phyloP scores from a whole-genome alignment of 2,888 invertebrate species.

The Tineola bisselliella region DNA sequence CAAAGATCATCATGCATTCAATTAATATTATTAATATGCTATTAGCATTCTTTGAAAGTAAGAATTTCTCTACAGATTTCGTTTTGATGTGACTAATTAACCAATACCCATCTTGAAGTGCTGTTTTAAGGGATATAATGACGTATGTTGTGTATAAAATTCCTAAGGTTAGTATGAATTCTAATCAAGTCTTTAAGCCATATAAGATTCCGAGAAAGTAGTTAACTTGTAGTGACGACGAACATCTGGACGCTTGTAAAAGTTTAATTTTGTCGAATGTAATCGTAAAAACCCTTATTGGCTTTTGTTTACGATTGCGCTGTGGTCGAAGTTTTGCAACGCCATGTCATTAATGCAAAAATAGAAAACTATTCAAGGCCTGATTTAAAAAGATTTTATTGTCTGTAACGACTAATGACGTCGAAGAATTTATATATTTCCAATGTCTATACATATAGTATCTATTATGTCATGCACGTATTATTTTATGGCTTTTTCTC shows the following conservation, averaged over 20 bases:
- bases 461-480: no score
- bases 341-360: constrained; percentile 25
- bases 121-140: not conserved
- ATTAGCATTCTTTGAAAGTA: no score
- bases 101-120: no score
- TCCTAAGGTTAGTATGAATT: not conserved
- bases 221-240: constrained; percentile 26
- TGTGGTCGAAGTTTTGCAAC: constrained; percentile 35
- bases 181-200: constrained; percentile 3
- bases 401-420: not conserved
- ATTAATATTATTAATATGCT: no score
- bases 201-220: constrained; percentile 2
- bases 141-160: not conserved
- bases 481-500: no score
- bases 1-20: no score
- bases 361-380: constrained; percentile 17
- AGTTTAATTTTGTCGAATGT: constrained; percentile 59
- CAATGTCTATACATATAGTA: no score
- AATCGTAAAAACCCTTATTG: constrained; percentile 58
- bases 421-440: not conserved
- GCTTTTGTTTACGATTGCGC: constrained; percentile 54
- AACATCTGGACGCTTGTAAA: constrained; percentile 50
- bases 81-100: no score
- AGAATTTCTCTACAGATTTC: no score
- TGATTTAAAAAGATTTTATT: constrained; percentile 6